Evolutionary conservation across 2,797 vertebrate species (phyloP), one percentile per base, ranked within the genome.

Genomic region (Rhinophrynus dorsalis): DNA sequence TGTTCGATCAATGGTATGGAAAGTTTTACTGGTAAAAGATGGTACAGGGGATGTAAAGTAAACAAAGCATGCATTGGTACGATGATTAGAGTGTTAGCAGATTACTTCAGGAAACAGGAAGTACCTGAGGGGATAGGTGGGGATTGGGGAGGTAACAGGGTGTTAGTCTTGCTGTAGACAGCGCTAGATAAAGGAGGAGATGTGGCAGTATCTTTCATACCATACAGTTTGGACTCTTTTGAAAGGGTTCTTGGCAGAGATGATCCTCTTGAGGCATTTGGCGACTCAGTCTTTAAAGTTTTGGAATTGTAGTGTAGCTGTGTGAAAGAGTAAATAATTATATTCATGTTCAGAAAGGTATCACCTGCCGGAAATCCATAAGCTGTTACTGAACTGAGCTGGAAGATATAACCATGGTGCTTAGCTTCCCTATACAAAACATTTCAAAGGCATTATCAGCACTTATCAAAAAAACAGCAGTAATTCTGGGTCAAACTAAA

Each of bases 251-350:
- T 93, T 69, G 95, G 94, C 82, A 99, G 88, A 5, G 97, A 99
- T 29, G 97, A 98, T 82, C 97, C 96, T 20, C 96, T 92, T 0
- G 96, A 98, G 21, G 95, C 87, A 68, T 92, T 98, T 74, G 97
- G 97, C 0, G 96, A 99, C 67, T 99, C 97, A 0, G 94, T 95
- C 91, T 96, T 98, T 75, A 98, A 87, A 23, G 93, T 98, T 89
- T 99, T 99, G 61, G 97, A 99, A 81, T 99, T 99, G 84, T 99
- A 99, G 86, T 99, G 97, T 77, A 99, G 81, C 97, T 99, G 84
- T 38, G 77, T 74, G 57, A 23, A 23, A 79, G 5, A 44, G 15
- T 18, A 44, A 44, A 18, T n/a, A 13, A 40, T 10, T 35, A n/a
- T n/a, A n/a, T n/a, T n/a, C n/a, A n/a, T 35, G 32, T 12, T 35